phyloP scores from a whole-genome alignment of 2,797 vertebrate genomes.

The Hydrolagus colliei region DNA sequence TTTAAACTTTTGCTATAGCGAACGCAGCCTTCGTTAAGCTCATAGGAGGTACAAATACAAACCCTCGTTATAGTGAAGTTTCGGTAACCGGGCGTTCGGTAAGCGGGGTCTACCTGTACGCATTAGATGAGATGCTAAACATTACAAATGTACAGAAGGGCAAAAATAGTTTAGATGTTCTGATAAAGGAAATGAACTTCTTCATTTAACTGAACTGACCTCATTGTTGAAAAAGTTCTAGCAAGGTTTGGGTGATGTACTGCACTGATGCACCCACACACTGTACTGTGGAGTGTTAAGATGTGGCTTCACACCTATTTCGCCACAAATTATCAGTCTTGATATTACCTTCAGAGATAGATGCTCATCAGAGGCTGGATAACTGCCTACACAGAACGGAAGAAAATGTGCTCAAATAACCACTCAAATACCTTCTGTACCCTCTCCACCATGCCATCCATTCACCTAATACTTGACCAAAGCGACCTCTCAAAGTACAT shows the following conservation, averaged over 20 bases:
- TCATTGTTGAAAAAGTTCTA: constrained; percentile 9
- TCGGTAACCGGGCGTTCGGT: too few species aligned
- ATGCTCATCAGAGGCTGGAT: too few species aligned
- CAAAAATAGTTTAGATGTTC: not conserved
- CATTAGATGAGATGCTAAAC: constrained; percentile 13
- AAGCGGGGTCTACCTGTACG: not conserved
- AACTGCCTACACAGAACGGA: too few species aligned
- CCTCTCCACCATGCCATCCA: too few species aligned
- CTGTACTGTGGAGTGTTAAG: not conserved
- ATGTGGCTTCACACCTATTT: not conserved
- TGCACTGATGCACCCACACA: not conserved
- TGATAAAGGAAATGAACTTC: not conserved
- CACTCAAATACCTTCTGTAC: too few species aligned
- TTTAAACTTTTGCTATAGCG: too few species aligned
- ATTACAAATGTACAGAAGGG: not conserved
- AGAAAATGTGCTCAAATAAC: too few species aligned
- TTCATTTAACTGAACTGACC: constrained; percentile 11
- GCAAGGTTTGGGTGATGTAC: not conserved
- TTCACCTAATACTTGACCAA: too few species aligned
- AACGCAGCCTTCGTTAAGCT: too few species aligned
- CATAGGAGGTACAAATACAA: too few species aligned
- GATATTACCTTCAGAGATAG: not conserved
- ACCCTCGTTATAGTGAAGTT: too few species aligned
- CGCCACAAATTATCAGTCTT: not conserved
- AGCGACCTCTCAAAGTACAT: too few species aligned